Evolutionary conservation across 2,797 vertebrate genomes (phyloP).

Genomic region (Aldrovandia affinis): DNA sequence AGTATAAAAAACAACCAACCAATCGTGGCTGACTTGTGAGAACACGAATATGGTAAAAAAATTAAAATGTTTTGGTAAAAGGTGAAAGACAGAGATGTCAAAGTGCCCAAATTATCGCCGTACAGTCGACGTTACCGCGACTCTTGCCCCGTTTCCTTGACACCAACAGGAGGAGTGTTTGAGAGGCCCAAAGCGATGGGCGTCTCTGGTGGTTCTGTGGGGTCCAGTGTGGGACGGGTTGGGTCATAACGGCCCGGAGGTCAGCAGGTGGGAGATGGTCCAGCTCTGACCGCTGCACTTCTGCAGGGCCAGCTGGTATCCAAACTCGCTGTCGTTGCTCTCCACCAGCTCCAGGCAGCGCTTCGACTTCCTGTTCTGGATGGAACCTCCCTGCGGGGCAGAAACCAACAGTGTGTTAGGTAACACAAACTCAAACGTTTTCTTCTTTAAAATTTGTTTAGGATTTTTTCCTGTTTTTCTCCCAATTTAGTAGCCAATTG

Average conservation of each 20-base stretch:
- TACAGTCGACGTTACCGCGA: constrained; percentile 41
- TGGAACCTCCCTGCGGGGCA: constrained; percentile 87
- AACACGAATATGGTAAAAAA: constrained; percentile 64
- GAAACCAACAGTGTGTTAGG: constrained; percentile 36
- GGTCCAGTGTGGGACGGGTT: constrained; percentile 42
- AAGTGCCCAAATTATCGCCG: constrained; percentile 46
- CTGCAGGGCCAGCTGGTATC: constrained; percentile 91
- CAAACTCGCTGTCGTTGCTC: constrained; percentile 88
- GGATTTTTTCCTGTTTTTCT: too few relatives aligned
- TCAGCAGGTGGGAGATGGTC: constrained; percentile 91
- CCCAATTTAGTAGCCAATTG: too few relatives aligned
- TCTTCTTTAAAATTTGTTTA: too few relatives aligned
- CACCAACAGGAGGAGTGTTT: neutral
- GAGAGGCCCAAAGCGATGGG: neutral
- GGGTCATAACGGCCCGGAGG: constrained; percentile 78
- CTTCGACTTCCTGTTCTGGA: constrained; percentile 97
- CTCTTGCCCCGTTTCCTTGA: constrained; percentile 34
- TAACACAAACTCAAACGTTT: too few relatives aligned
- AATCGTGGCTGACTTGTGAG: constrained; percentile 59
- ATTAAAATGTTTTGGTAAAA: constrained; percentile 74
- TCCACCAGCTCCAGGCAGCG: constrained; percentile 92
- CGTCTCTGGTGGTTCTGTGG: constrained; percentile 28
- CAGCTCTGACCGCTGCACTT: constrained; percentile 94
- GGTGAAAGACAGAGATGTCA: constrained; percentile 61
- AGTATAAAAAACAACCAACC: constrained; percentile 55